phyloP scores from a whole-genome alignment of 2,113 vertebrate genomes.

The Abramis brama region DNA sequence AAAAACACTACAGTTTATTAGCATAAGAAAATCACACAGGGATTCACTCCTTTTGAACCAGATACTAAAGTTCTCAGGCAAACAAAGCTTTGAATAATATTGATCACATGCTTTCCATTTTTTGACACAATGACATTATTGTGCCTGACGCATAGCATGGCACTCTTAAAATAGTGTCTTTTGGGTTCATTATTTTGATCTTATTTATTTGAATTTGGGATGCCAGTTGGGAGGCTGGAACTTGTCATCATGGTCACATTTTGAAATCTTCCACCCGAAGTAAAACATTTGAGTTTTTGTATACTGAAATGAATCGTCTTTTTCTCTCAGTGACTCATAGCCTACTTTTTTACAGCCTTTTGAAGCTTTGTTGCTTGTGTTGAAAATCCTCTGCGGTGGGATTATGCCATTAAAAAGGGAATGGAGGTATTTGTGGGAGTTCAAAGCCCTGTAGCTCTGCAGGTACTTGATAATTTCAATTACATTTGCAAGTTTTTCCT shows the following conservation, averaged over 20 bases:
- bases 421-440: conserved; percentile 50
- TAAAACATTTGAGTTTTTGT: neutral
- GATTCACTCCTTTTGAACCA: neutral
- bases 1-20: neutral
- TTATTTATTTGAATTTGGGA: neutral
- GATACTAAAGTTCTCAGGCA: neutral
- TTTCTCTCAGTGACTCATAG: conserved; percentile 32
- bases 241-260: neutral
- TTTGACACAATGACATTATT: neutral
- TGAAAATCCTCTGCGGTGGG: conserved; percentile 43
- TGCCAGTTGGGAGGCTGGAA: neutral
- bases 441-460: conserved; percentile 45
- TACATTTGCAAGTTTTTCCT: conserved; percentile 17
- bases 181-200: neutral
- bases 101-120: neutral
- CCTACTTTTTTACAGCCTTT: conserved; percentile 12
- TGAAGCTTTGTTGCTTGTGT: conserved; percentile 34
- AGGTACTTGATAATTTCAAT: conserved; percentile 50
- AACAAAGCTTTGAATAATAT: neutral
- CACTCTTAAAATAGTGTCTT: neutral
- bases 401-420: conserved; percentile 43
- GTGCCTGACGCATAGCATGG: neutral
- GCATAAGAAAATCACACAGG: neutral
- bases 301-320: conserved; percentile 8
- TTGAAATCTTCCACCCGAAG: neutral